These are phyloP conservation scores for Felis chaus DNA, from an alignment of 2,113 vertebrate genomes.

Conservation along the genomic window DNA sequence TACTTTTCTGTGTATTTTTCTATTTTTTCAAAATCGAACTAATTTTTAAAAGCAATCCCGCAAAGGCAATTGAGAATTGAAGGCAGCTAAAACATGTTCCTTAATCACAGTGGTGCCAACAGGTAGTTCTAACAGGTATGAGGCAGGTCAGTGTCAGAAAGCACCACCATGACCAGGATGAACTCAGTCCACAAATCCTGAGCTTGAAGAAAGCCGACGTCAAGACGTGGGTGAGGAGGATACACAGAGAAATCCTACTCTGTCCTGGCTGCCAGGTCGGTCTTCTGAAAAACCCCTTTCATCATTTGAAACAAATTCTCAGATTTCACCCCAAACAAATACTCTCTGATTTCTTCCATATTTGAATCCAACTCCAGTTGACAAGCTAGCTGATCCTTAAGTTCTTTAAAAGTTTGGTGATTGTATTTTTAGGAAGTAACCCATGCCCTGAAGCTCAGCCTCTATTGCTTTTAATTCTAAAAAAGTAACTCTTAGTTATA, in stretches of 20 bases:
- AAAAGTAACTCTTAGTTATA: constrained; percentile 50
- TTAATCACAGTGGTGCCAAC: background rate
- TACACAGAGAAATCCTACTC: background rate
- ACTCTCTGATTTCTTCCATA: background rate
- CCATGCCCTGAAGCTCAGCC: constrained; percentile 43
- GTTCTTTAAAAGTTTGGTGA: constrained; percentile 46
- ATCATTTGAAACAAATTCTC: background rate
- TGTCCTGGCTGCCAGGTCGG: background rate
- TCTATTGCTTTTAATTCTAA: constrained; percentile 65
- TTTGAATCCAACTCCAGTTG: background rate
- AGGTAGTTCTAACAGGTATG: background rate
- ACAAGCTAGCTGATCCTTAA: constrained; percentile 2
- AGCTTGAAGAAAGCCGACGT: background rate
- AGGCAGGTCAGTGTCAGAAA: background rate
- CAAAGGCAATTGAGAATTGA: background rate
- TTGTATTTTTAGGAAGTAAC: constrained; percentile 68
- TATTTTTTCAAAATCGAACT: background rate
- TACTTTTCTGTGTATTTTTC: background rate
- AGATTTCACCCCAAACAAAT: background rate
- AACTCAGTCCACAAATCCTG: rapidly evolving
- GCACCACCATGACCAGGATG: rapidly evolving
- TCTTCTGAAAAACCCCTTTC: background rate
- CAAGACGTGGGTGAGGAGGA: background rate
- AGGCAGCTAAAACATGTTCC: background rate
- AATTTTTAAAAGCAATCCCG: background rate